Base-by-base conservation (phyloP, 1,140 invertebrate genomes). In the Atta texana region DNA sequence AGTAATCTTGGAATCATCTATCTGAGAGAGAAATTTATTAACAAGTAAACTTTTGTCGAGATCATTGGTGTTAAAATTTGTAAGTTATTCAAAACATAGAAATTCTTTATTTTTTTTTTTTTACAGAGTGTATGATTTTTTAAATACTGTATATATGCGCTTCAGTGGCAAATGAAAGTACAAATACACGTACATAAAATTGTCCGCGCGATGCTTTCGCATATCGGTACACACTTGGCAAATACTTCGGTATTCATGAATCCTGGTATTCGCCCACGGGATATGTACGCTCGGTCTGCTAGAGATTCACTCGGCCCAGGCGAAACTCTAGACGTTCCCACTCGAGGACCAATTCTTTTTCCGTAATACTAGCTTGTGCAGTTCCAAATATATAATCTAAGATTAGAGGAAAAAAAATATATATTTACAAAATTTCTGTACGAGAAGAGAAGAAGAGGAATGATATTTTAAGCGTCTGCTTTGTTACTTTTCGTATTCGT, bases 201-300 rank as follows among this genome's bases (percentile, higher is more conserved):
- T 86, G 88, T 82, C 80, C 74, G 68, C 81, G 76, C 34, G 66
- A 59, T 59, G 59, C 57, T 61, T 44, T 34, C 77, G 81, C 85
- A 86, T 93, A 93, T 93, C 90, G 90, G 88, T 88, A 91, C 90
- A 85, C 90, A 71, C 88, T 89, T 90, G 85, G 94, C 93, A 94
- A 95, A 94, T 94, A 94, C 93, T 94, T 91, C 66, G 90, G 92
- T 93, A 94, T 95, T 95, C 94, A 94, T 94, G 93, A 94, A 93
- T 92, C 92, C 89, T 88, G 88, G 80, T 92, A 89, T 89, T 90
- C 89, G 87, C 91, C 92, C 87, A 89, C 91, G 89, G 90, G 90
- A 90, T 92, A 84, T 88, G 85, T 91, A 84, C 92, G 81, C 68
- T 90, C 57, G 88, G 71, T 74, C 90, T 90, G 86, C 82, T 68